Evolutionary conservation across 2,888 invertebrate genomes (phyloP).

Genomic region (Eupithecia subfuscata): DNA sequence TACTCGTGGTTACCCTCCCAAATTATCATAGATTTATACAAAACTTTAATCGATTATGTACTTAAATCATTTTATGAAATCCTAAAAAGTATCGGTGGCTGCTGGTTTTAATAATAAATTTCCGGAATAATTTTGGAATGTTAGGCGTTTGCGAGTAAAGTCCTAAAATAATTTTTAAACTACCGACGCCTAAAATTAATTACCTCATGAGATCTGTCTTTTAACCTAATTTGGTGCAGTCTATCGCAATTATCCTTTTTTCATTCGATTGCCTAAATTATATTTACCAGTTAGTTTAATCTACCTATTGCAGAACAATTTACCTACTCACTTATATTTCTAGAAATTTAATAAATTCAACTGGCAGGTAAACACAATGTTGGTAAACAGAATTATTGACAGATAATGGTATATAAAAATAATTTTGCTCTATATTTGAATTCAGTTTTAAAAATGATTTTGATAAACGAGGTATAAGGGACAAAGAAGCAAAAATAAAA

Average conservation of each 20-base stretch:
- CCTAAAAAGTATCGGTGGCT: slow-evolving; percentile 67
- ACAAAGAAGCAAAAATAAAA: slow-evolving; percentile 12
- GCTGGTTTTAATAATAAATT: slow-evolving; percentile 51
- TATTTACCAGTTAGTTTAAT: neutral
- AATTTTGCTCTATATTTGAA: slow-evolving; percentile 22
- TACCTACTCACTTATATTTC: neutral
- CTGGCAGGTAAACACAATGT: neutral
- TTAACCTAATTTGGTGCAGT: slow-evolving; percentile 35
- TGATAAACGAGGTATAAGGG: slow-evolving; percentile 20
- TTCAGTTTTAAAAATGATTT: slow-evolving; percentile 45
- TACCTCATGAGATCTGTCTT: slow-evolving; percentile 68
- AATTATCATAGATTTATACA: slow-evolving; percentile 40
- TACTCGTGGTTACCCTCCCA: slow-evolving; percentile 56
- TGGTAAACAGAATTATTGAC: neutral
- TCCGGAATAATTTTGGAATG: slow-evolving; percentile 65
- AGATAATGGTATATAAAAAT: slow-evolving; percentile 39
- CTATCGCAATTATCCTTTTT: neutral
- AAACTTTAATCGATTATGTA: slow-evolving; percentile 38
- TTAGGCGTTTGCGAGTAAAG: slow-evolving; percentile 55
- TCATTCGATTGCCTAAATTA: neutral
- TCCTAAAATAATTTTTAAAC: slow-evolving; percentile 18
- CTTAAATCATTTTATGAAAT: slow-evolving; percentile 39
- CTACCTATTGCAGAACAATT: neutral
- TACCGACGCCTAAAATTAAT: slow-evolving; percentile 54
- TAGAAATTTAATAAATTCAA: neutral